Evolutionary conservation across 2,113 vertebrate species (phyloP), one percentile per base, ranked within the genome.

Genomic region (Malurus elegans): DNA sequence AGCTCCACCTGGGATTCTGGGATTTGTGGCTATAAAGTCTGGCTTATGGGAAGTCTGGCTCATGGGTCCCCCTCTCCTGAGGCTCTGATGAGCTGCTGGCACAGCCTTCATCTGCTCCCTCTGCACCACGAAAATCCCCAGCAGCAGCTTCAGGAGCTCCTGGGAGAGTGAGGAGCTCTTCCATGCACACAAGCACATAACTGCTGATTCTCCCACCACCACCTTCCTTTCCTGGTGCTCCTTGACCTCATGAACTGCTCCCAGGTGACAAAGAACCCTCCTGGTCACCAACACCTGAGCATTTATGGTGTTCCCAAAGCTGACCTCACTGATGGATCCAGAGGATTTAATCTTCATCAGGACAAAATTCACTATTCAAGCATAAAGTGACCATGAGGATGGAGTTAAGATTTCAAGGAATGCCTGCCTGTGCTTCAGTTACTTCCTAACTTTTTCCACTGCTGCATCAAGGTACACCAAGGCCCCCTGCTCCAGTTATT

Each of bases 371-470:
- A 57, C 4, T 14, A 31, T 62, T 28, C 38, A 20, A 21, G 24
- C 67, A 79, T 2, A 2, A 65, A 61, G 40, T 1, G 4, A 31
- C 12, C 13, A 8, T 1, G 17, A n/a, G 5, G 29, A 15, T 31
- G 40, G 29, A 28, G 84, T 57, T 48, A 31, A 31, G 23, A 25
- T 32, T 79, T 24, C 31, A 20, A 38, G 51, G 62, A 53, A 42
- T 1, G 4, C 19, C 78, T 32, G 23, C 17, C 3, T 5, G 29
- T 2, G 5, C 51, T 65, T 25, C 51, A 42, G 3, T 0, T 51
- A 6, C 53, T 18, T 53, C 66, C 51, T 11, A 38, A 12, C 45
- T 65, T 42, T 0, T 15, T 40, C 26, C 47, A 15, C n/a, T 70
- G n/a, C 48, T 25, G 82, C 62, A 83, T 31, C 24, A 23, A 67